Evolutionary conservation across 2,888 invertebrate species (phyloP), one percentile per base, ranked within the genome.

Genomic region (Lobophora halterata): DNA sequence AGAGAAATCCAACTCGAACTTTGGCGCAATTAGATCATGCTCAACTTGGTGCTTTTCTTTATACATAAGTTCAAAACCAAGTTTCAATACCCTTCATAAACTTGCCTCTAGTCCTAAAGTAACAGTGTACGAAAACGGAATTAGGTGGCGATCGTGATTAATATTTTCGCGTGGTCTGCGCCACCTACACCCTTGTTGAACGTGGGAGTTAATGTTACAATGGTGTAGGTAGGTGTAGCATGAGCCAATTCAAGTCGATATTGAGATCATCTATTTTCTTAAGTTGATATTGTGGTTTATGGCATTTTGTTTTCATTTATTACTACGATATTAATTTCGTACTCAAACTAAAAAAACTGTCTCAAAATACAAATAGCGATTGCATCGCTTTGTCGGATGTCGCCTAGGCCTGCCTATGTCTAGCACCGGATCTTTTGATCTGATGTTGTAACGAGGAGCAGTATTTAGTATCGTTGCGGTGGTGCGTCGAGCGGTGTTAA

Each of bases 381-480:
- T n/a, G n/a, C n/a, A n/a, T n/a, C n/a, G n/a, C n/a, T n/a, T n/a
- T n/a, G n/a, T n/a, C n/a, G n/a, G n/a, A n/a, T n/a, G n/a, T n/a
- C n/a, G n/a, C n/a, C n/a, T n/a, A n/a, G n/a, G n/a, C n/a, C n/a
- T n/a, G n/a, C n/a, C n/a, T n/a, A n/a, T n/a, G n/a, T n/a, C n/a
- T n/a, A n/a, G n/a, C n/a, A n/a, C n/a, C n/a, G n/a, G n/a, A n/a
- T n/a, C n/a, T n/a, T n/a, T n/a, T n/a, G n/a, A n/a, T n/a, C n/a
- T n/a, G n/a, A n/a, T n/a, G n/a, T n/a, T n/a, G 20, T 37, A 44
- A 30, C 29, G 17, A 25, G 51, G 60, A 64, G 61, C 59, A 62
- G 63, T 69, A 66, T 60, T 60, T 63, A 48, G 61, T 55, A 60
- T 65, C 58, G 67, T 60, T 50, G 63, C 49, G 24, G n/a, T n/a